These are phyloP conservation scores for Astropecten irregularis DNA, from an alignment of 53 echinoderm and acorn worm genomes.

Conservation along the genomic window DNA sequence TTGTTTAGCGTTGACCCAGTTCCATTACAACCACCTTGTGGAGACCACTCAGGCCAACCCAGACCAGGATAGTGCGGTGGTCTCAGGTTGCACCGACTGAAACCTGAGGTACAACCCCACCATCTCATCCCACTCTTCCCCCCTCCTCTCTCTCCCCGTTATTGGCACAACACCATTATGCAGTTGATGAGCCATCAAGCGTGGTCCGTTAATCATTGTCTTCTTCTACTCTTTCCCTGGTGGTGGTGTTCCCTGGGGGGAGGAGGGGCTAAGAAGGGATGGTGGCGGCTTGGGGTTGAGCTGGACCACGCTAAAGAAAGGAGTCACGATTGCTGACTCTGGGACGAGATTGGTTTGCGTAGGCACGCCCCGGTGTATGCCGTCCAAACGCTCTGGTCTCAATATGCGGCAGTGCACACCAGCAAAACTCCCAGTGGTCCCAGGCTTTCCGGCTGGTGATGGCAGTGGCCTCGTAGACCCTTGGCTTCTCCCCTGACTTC, in stretches of 20 bases:
- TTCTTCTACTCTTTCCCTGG: neutral
- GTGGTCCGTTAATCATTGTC: slow-evolving; percentile 37
- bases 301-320: slow-evolving; percentile 12
- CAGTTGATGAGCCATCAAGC: slow-evolving; percentile 35
- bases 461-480: slow-evolving; percentile 10
- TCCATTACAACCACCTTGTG: slow-evolving; percentile 47
- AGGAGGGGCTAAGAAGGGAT: no score
- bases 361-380: slow-evolving; percentile 7
- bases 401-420: slow-evolving; percentile 10
- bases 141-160: slow-evolving; percentile 3
- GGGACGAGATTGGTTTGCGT: slow-evolving; percentile 45
- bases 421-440: slow-evolving; percentile 11
- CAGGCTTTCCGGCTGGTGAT: slow-evolving; percentile 44
- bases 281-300: no score
- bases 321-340: slow-evolving; percentile 39
- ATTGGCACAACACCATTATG: slow-evolving; percentile 48
- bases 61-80: neutral
- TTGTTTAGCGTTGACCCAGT: slow-evolving; percentile 49
- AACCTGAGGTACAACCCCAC: neutral
- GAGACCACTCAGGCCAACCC: slow-evolving; percentile 29
- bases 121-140: neutral
- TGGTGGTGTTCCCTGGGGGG: slow-evolving; percentile 24
- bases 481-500: neutral
- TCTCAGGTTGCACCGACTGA: slow-evolving; percentile 25
- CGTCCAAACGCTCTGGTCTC: no score